A percentile compares a stretch with the other conserved stretches of the same genome.
Evolutionary conservation across 2,888 invertebrate species (phyloP).

Genomic region (Nomada ferruginata): DNA sequence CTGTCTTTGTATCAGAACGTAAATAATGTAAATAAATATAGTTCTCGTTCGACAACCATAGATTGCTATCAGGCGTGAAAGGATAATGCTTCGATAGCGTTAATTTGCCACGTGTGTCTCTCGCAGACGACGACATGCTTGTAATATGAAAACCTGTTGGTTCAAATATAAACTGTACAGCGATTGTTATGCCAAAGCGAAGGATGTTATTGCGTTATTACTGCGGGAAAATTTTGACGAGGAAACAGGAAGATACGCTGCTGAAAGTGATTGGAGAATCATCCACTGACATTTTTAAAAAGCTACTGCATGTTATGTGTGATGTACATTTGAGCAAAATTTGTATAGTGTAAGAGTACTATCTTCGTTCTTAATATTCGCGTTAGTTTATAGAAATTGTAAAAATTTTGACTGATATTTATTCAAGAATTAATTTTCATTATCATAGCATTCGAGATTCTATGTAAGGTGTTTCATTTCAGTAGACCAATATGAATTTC

Average conservation of each 20-base stretch:
- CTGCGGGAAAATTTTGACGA: constrained; percentile 13
- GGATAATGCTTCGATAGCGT: constrained; percentile 34
- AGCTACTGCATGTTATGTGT: neutral
- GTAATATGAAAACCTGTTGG: constrained; percentile 9
- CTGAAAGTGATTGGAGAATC: constrained; percentile 21
- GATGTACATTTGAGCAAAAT: neutral
- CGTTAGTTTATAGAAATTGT: neutral
- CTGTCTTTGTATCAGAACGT: constrained; percentile 31
- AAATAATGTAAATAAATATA: constrained; percentile 36
- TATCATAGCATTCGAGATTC: neutral
- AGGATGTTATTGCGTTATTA: constrained; percentile 60
- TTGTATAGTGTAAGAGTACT: neutral
- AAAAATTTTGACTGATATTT: neutral
- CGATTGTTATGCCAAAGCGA: constrained; percentile 14
- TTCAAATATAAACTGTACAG: constrained; percentile 8
- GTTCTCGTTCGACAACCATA: constrained; percentile 39
- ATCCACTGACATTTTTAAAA: constrained; percentile 8
- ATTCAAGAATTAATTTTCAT: neutral
- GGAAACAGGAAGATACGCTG: constrained; percentile 14
- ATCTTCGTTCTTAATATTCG: neutral
- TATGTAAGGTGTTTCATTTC: neutral
- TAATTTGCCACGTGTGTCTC: constrained; percentile 19
- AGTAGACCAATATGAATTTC: neutral
- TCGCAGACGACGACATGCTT: neutral
- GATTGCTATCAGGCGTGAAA: constrained; percentile 20